A percentile compares a stretch with the other conserved stretches of the same genome.
These are phyloP conservation scores for Chlorodrepanis virens DNA, from an alignment of 2,113 vertebrate genomes.

Conservation along the genomic window DNA sequence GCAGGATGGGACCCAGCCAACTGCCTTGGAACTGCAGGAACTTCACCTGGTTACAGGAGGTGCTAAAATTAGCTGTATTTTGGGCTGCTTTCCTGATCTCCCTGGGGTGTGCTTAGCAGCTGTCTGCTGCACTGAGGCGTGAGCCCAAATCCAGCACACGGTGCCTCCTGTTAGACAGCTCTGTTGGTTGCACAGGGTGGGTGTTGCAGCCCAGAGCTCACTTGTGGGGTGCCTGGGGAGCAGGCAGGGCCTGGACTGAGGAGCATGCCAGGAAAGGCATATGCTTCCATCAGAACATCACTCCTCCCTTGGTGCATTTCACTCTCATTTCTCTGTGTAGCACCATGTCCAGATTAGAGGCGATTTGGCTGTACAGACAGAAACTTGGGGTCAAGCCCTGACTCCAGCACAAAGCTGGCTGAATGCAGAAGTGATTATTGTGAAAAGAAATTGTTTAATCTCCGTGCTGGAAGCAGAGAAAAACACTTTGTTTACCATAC, in stretches of 20 bases:
- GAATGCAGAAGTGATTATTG: conserved; percentile 56
- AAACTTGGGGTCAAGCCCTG: conserved; percentile 51
- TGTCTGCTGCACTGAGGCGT: not conserved
- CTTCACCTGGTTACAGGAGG: not conserved
- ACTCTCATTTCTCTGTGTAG: not conserved
- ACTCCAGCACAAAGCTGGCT: conserved; percentile 33
- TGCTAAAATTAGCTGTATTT: conserved; percentile 25
- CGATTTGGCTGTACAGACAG: conserved; percentile 4
- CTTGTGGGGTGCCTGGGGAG: not conserved
- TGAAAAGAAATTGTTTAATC: conserved; percentile 53
- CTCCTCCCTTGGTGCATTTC: conserved; percentile 3
- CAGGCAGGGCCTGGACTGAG: not conserved
- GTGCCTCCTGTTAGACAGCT: not conserved
- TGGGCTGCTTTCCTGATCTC: not conserved
- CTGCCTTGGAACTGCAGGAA: not conserved
- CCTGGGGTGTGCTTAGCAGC: not conserved
- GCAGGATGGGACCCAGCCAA: not conserved
- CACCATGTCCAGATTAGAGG: conserved; percentile 58
- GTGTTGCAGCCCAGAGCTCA: not conserved
- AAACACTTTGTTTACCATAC: conserved; percentile 58
- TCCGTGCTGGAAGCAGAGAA: conserved; percentile 19
- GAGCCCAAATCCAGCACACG: not conserved
- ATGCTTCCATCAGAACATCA: not conserved
- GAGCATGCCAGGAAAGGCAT: not conserved
- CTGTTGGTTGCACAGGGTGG: not conserved